These are phyloP conservation scores for Sinopyrophorus schimmeli DNA, from an alignment of 2,888 invertebrate genomes.

Conservation along the genomic window DNA sequence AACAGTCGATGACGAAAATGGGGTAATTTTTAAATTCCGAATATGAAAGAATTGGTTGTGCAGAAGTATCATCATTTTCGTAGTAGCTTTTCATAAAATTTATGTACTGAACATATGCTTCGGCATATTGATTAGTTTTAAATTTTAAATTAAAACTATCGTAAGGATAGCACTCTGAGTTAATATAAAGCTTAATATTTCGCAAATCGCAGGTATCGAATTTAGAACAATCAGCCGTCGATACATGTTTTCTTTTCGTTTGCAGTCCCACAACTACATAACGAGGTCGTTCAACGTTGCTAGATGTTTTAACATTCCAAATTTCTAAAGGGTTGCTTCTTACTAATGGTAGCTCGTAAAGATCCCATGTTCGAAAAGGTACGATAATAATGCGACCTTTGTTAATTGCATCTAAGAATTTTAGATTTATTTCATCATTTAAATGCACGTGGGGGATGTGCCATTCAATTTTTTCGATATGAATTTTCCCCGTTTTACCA, in stretches of 20 bases:
- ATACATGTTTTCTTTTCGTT: constrained; percentile 46
- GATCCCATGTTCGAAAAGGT: constrained; percentile 46
- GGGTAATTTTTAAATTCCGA: too few relatives aligned
- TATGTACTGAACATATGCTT: too few relatives aligned
- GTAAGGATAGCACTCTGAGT: constrained; percentile 48
- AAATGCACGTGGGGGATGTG: not conserved
- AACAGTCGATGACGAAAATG: too few relatives aligned
- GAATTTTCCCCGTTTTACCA: not conserved
- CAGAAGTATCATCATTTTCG: too few relatives aligned
- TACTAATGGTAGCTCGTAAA: constrained; percentile 47
- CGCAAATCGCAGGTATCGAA: constrained; percentile 42
- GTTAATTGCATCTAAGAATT: constrained; percentile 29
- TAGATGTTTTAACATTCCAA: constrained; percentile 44
- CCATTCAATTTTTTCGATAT: not conserved
- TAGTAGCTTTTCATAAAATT: too few relatives aligned
- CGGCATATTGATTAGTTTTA: constrained; percentile 36
- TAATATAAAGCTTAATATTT: constrained; percentile 47
- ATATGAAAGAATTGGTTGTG: too few relatives aligned
- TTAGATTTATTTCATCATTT: constrained; percentile 35
- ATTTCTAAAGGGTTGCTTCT: constrained; percentile 43
- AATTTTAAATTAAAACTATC: constrained; percentile 45
- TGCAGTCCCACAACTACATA: constrained; percentile 50
- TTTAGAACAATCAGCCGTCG: constrained; percentile 33
- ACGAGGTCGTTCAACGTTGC: constrained; percentile 47
- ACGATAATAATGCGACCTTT: constrained; percentile 13